Evolutionary conservation across 1,140 invertebrate species (phyloP).

Genomic region (Homarus americanus): DNA sequence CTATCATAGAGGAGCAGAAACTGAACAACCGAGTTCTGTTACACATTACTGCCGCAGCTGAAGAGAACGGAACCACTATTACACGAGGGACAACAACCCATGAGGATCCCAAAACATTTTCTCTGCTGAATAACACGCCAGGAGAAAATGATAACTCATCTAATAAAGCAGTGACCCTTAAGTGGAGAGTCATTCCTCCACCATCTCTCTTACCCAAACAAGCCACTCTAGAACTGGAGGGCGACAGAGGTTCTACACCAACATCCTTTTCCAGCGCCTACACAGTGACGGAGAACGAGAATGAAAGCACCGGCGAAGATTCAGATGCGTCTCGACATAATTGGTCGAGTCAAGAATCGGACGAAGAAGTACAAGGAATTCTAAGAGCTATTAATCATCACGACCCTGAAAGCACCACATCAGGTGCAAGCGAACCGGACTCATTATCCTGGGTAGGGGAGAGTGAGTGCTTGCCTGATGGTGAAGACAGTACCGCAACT

Average conservation of each 20-base stretch:
- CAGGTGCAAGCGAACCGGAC: not conserved
- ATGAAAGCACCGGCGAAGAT: conserved; percentile 39
- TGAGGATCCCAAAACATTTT: not conserved
- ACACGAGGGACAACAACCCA: not conserved
- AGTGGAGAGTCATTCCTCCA: conserved; percentile 41
- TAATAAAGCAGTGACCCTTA: conserved; percentile 1
- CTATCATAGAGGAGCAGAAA: conserved; percentile 27
- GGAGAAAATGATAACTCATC: not conserved
- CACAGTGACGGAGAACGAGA: conserved; percentile 65
- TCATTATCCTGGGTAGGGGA: not conserved
- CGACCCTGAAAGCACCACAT: not conserved
- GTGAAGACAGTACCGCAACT: not conserved
- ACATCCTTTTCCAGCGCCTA: conserved; percentile 72
- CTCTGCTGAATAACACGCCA: not conserved
- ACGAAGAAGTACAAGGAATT: conserved; percentile 25
- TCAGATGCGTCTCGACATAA: conserved; percentile 45
- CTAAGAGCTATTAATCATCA: not conserved
- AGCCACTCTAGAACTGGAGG: conserved; percentile 25
- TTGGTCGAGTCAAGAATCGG: conserved; percentile 46
- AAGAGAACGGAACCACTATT: not conserved
- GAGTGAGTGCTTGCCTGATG: not conserved
- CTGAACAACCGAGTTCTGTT: not conserved
- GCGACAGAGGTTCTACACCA: conserved; percentile 46
- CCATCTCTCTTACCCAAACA: conserved; percentile 1
- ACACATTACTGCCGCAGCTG: not conserved